A percentile compares a stretch with the other conserved stretches of the same genome.
These are phyloP conservation scores for Halcyon badia DNA, from an alignment of 2,797 vertebrate species.

Conservation along the genomic window DNA sequence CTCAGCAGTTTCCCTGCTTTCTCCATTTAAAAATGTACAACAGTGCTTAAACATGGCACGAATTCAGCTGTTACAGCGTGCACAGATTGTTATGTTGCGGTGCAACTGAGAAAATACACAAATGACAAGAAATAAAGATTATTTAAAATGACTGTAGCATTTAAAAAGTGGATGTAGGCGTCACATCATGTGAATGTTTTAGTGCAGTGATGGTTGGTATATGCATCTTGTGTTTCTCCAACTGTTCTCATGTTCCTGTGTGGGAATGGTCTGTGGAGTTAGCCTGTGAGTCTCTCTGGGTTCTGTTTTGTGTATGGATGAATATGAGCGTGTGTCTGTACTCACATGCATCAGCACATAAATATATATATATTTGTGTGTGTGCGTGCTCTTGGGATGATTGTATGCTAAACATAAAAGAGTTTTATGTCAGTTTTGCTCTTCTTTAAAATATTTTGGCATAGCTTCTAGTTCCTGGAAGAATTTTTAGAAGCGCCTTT, in stretches of 20 bases:
- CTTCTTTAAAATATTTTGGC: background rate
- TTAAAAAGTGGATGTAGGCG: background rate
- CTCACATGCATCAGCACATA: background rate
- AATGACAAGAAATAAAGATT: background rate
- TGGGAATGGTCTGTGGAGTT: background rate
- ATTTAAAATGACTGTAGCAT: background rate
- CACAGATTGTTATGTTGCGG: background rate
- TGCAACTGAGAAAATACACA: background rate
- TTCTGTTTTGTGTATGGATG: background rate
- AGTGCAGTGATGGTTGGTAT: background rate
- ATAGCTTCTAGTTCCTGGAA: background rate
- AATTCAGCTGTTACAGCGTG: background rate
- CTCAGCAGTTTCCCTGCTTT: background rate
- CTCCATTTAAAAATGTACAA: constrained; percentile 12
- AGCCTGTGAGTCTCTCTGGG: background rate
- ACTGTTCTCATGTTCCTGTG: background rate
- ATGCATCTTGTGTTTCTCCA: constrained; percentile 49
- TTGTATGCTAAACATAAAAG: background rate
- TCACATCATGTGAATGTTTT: constrained; percentile 12
- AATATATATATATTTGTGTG: background rate
- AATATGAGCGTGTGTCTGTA: background rate
- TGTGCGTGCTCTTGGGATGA: rapidly evolving
- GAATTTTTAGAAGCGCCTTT: constrained; percentile 20
- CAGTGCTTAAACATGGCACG: constrained; percentile 14
- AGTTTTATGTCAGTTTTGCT: constrained; percentile 1